phyloP scores from a whole-genome alignment of 2,113 vertebrate genomes.

The Dolichotis patagonum region DNA sequence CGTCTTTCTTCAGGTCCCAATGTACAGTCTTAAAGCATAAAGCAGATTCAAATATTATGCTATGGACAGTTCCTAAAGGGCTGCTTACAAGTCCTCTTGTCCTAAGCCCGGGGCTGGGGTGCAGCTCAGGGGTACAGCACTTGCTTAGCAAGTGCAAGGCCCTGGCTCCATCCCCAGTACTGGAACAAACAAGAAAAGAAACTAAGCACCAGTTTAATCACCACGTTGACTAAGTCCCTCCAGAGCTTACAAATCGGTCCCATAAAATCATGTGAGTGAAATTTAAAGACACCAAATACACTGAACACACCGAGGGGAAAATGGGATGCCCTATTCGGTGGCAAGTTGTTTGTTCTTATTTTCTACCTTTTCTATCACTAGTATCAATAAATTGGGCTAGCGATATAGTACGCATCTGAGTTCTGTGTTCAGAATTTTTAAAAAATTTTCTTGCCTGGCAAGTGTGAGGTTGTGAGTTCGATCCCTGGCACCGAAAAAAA shows the following conservation, averaged over 20 bases:
- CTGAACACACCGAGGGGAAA: background rate
- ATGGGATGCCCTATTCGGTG: background rate
- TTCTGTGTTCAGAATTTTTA: background rate
- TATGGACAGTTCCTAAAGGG: background rate
- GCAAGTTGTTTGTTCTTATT: background rate
- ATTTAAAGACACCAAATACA: constrained; percentile 16
- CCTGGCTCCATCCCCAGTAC: background rate
- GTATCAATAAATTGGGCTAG: background rate
- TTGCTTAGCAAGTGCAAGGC: background rate
- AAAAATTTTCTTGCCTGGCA: too few species aligned
- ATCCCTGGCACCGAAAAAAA: too few species aligned
- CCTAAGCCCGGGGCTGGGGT: background rate
- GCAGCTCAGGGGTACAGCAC: background rate
- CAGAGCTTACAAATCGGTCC: background rate
- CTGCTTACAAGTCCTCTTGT: background rate
- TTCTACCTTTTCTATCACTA: background rate
- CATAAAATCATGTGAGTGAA: background rate
- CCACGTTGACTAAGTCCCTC: background rate
- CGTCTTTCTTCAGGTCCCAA: constrained; percentile 19
- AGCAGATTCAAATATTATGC: constrained; percentile 17
- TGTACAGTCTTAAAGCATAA: background rate
- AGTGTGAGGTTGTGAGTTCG: too few species aligned
- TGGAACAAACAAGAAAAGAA: background rate
- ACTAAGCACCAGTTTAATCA: constrained; percentile 29
- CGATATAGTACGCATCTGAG: background rate